Conservation (phyloP, 2,113 vertebrate genomes). For the Ptychochromis oligacanthus region DNA sequence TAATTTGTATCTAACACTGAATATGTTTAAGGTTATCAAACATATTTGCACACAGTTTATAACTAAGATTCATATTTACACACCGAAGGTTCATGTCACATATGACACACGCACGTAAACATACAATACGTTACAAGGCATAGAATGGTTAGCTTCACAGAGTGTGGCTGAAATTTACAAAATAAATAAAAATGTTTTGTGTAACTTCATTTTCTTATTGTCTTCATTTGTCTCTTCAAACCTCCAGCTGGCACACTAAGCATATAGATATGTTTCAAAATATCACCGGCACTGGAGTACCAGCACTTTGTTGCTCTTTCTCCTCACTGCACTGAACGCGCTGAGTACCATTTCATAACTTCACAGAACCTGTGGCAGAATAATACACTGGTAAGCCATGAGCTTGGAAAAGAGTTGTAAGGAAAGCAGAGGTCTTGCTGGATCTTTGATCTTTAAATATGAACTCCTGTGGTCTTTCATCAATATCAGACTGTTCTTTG, state of each 20-base stretch:
- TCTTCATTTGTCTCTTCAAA: not conserved
- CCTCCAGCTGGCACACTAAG: constrained; percentile 1
- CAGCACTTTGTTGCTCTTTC: not conserved
- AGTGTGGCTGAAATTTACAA: constrained; percentile 17
- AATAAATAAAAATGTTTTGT: constrained; percentile 45
- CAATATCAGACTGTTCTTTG: not conserved
- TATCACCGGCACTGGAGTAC: not conserved
- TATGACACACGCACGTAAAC: constrained; percentile 4
- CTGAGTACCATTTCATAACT: constrained; percentile 39
- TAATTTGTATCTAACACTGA: constrained; percentile 46
- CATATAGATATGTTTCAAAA: constrained; percentile 13
- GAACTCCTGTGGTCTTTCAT: not conserved
- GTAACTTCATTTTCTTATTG: constrained; percentile 32
- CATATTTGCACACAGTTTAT: constrained; percentile 5
- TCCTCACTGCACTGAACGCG: not conserved
- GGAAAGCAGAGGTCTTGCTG: not conserved
- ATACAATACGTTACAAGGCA: constrained; percentile 26
- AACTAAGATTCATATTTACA: constrained; percentile 27
- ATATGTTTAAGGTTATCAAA: constrained; percentile 33
- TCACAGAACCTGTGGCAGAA: not conserved
- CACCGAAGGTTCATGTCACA: not conserved
- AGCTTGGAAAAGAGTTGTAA: not conserved
- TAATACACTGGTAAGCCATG: not conserved
- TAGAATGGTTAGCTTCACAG: constrained; percentile 38
- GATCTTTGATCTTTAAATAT: not conserved